Base-by-base conservation (phyloP, 2,797 vertebrate genomes). In the Halcyon chelicuti region DNA sequence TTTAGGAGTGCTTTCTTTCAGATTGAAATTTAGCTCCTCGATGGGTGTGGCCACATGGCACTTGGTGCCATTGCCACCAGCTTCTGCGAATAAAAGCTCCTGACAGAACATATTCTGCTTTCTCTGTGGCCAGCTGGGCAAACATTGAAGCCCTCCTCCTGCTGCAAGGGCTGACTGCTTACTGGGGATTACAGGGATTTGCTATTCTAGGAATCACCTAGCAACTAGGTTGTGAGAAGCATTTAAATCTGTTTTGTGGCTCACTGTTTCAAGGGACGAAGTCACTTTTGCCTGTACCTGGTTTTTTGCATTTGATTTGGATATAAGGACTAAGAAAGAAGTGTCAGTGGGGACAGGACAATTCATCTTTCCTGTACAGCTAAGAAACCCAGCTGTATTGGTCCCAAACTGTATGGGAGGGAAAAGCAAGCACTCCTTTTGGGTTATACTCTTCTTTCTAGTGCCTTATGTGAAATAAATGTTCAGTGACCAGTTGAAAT, bases 41-140 rank as follows among this genome's bases (percentile, higher is more conserved):
- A 4, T 7, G 11, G 3, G 2, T 6, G 5, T 7, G 5, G 2
- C 7, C 18, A 23, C 0, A 1, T 15, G 18, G 18, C 4, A 49
- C 3, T 8, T 60, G 31, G 4, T 40, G 26, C 23, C 16, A 15
- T 60, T 44, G 7, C 8, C 25, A 5, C 5, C 12, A 63, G 10
- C 44, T 55, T 17, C 29, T 78, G 11, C n/a, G 35, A 39, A 33
- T 7, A 22, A 2, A 9, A 39, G 14, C 8, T 13, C 5, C 25
- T 49, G 51, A 18, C 14, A 31, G 26, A 37, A 7, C 5, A 12
- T 7, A 7, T 52, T 9, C 10, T 63, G 4, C 79, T 76, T 73
- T 8, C 15, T 75, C 39, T 83, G 35, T 19, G 33, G 26, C 12
- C 42, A 29, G 7, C 2, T 51, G 35, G 39, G 12, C 7, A 46